These are phyloP conservation scores for Microcebus jonahi DNA, from an alignment of 2,113 vertebrate species.

Conservation along the genomic window DNA sequence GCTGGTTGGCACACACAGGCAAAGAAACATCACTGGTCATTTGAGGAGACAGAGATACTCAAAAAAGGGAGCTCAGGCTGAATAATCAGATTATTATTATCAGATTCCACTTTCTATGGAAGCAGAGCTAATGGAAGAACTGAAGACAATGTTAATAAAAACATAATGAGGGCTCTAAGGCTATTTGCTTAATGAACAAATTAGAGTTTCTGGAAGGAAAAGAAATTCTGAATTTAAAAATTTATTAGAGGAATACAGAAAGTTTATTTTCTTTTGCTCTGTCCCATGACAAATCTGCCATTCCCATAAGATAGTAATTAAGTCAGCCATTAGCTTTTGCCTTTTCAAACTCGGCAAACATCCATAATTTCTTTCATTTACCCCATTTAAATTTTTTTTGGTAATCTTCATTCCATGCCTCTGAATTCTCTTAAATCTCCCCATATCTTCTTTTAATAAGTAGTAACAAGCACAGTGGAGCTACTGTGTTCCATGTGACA, in stretches of 20 bases:
- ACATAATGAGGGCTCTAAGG: conserved; percentile 11
- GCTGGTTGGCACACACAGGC: neutral
- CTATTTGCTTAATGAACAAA: conserved; percentile 44
- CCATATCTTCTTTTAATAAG: neutral
- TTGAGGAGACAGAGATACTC: conserved; percentile 19
- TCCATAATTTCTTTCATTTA: neutral
- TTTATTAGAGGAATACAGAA: conserved; percentile 16
- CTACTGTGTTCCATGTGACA: neutral
- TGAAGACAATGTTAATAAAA: conserved; percentile 49
- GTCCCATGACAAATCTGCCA: neutral
- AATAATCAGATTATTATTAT: conserved; percentile 55
- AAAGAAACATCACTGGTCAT: neutral
- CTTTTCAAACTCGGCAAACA: conserved; percentile 8
- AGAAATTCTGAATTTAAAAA: conserved; percentile 46
- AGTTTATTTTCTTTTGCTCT: neutral
- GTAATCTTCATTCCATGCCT: neutral
- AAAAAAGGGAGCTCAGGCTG: neutral
- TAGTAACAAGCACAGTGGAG: neutral
- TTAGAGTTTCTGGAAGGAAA: conserved; percentile 49
- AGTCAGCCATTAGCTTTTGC: neutral
- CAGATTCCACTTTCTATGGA: neutral
- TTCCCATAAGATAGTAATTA: neutral
- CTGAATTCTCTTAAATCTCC: neutral
- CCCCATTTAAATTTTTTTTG: neutral
- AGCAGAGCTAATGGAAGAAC: conserved; percentile 33